Percentiles rank a stretch among this genome's conserved stretches.
Evolutionary conservation across 2,113 vertebrate genomes (phyloP).

Genomic region (Bos javanicus): DNA sequence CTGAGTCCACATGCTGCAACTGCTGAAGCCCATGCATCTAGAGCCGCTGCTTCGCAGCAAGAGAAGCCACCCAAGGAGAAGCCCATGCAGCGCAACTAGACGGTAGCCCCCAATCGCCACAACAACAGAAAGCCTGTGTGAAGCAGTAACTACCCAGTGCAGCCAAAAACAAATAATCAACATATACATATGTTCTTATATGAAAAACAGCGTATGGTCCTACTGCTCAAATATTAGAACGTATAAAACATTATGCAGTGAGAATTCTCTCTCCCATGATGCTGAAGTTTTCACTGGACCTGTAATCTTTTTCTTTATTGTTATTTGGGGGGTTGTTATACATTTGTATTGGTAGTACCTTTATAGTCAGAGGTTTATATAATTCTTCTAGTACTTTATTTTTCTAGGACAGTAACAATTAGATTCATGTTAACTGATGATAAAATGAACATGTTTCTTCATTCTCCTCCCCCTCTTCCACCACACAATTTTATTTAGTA

Average conservation of each 20-base stretch:
- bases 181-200: not conserved
- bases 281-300: not conserved
- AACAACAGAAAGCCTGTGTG: not conserved
- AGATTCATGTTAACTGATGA: not conserved
- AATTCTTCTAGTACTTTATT: not conserved
- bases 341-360: not conserved
- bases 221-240: not conserved
- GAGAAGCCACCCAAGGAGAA: not conserved
- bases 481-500: not conserved
- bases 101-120: rapidly evolving
- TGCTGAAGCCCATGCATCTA: not conserved
- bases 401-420: not conserved
- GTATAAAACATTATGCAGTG: not conserved
- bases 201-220: not conserved
- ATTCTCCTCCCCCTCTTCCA: not conserved
- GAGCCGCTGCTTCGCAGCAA: not conserved
- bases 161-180: not conserved
- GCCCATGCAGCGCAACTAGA: not conserved
- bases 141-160: not conserved
- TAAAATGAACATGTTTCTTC: not conserved
- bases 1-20: not conserved
- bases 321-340: not conserved
- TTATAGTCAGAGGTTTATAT: not conserved
- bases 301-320: not conserved
- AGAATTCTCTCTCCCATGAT: not conserved